Evolutionary conservation across 2,888 invertebrate genomes (phyloP).

Genomic region (Isoperla grammatica): DNA sequence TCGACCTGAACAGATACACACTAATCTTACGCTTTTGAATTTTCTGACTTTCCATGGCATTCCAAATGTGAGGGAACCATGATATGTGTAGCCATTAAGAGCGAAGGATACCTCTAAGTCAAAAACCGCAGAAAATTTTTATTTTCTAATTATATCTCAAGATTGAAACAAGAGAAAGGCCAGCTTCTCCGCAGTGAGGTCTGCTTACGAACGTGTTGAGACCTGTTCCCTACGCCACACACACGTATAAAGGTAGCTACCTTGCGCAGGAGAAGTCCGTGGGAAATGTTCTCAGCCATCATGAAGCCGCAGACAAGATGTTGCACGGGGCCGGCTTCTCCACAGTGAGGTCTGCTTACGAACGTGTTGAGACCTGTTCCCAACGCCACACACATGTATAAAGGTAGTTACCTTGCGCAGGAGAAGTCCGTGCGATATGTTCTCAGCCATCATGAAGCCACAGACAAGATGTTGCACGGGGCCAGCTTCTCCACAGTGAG

Average conservation of each 20-base stretch:
- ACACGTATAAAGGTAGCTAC: too few species aligned
- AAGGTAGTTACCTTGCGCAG: conserved; percentile 88
- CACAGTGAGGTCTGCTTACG: conserved; percentile 94
- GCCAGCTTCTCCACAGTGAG: conserved; percentile 98
- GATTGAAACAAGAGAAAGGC: too few species aligned
- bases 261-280: conserved; percentile 92
- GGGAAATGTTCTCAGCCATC: conserved; percentile 97
- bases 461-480: conserved; percentile 96
- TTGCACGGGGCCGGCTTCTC: conserved; percentile 96
- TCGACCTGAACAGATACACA: too few species aligned
- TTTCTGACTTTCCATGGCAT: too few species aligned
- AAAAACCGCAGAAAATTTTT: too few species aligned
- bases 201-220: conserved; percentile 90
- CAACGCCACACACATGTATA: too few species aligned
- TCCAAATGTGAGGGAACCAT: too few species aligned
- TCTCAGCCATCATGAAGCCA: conserved; percentile 95
- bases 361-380: conserved; percentile 92
- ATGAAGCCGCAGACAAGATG: conserved; percentile 96
- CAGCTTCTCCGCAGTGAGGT: conserved; percentile 98
- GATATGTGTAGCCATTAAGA: too few species aligned
- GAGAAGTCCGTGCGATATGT: conserved; percentile 94
- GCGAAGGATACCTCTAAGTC: too few species aligned
- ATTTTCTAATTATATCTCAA: too few species aligned
- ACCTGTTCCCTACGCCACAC: too few species aligned
- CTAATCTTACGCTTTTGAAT: too few species aligned